Conservation (phyloP, 2,888 invertebrate species). For the Drosophila macrospina region DNA sequence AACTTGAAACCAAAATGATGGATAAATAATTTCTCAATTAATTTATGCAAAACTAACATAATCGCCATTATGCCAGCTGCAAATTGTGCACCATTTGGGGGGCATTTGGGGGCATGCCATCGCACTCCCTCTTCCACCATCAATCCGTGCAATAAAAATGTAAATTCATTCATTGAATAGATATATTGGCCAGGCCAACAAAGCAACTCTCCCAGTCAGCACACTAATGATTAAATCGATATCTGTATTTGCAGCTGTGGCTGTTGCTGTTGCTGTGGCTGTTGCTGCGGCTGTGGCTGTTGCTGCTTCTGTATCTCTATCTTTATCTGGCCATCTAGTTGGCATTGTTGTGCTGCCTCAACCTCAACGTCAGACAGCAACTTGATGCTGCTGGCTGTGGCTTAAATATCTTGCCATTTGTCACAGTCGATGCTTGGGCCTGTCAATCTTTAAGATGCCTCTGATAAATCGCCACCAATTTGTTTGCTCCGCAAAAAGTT, state of each 20-base stretch:
- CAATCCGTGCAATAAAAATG: constrained; percentile 70
- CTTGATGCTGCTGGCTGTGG: constrained; percentile 17
- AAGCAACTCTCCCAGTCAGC: constrained; percentile 27
- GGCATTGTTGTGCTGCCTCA: constrained; percentile 37
- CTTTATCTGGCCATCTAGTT: constrained; percentile 41
- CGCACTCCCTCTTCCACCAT: background rate
- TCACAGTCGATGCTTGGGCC: constrained; percentile 26
- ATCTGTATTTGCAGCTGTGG: constrained; percentile 38
- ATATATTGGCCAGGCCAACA: constrained; percentile 20
- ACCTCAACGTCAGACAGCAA: constrained; percentile 16
- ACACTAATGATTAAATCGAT: constrained; percentile 79
- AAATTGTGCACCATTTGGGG: constrained; percentile 17
- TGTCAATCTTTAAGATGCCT: constrained; percentile 52
- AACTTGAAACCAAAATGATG: constrained; percentile 18
- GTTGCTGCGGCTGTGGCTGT: background rate
- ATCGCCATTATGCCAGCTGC: constrained; percentile 48
- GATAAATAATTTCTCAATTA: constrained; percentile 40
- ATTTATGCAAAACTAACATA: constrained; percentile 56
- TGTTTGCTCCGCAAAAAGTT: constrained; percentile 50
- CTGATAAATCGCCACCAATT: constrained; percentile 51
- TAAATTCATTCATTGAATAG: constrained; percentile 64
- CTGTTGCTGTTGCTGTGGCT: constrained; percentile 6
- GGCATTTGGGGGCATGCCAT: no score
- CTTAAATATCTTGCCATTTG: constrained; percentile 41
- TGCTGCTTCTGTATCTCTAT: constrained; percentile 27